These are phyloP conservation scores for Tetragonisca angustula DNA, from an alignment of 2,888 invertebrate species.

Conservation along the genomic window DNA sequence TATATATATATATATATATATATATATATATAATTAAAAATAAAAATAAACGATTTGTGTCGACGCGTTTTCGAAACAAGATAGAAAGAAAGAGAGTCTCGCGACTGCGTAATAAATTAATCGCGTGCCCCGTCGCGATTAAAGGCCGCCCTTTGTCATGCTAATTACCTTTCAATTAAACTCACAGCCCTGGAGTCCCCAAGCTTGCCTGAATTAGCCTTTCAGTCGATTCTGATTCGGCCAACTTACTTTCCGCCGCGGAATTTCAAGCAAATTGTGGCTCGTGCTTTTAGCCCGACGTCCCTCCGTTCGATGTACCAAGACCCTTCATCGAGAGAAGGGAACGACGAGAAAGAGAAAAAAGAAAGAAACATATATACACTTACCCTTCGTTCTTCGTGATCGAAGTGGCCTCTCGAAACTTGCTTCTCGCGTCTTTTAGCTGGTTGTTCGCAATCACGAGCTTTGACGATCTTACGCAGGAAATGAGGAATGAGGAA, in stretches of 20 bases:
- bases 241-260: conserved; percentile 44
- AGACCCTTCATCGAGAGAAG: not conserved
- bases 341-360: not conserved
- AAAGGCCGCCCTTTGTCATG: conserved; percentile 76
- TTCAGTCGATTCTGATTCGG: conserved; percentile 41
- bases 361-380: not conserved
- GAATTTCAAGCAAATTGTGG: conserved; percentile 45
- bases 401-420: conserved; percentile 42
- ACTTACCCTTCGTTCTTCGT: conserved; percentile 1
- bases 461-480: conserved; percentile 19
- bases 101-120: conserved; percentile 64
- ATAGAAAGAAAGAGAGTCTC: not conserved
- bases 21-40: not conserved
- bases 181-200: conserved; percentile 59
- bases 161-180: conserved; percentile 80
- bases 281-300: conserved; percentile 24
- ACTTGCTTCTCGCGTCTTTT: conserved; percentile 27
- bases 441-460: conserved; percentile 24
- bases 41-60: conserved; percentile 22
- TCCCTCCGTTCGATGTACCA: not conserved
- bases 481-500: not conserved
- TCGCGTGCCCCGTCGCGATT: conserved; percentile 58
- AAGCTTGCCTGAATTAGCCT: conserved; percentile 65
- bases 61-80: conserved; percentile 8
- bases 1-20: not conserved